Evolutionary conservation across 1,140 invertebrate species (phyloP).

Genomic region (Agrypnia vestita): DNA sequence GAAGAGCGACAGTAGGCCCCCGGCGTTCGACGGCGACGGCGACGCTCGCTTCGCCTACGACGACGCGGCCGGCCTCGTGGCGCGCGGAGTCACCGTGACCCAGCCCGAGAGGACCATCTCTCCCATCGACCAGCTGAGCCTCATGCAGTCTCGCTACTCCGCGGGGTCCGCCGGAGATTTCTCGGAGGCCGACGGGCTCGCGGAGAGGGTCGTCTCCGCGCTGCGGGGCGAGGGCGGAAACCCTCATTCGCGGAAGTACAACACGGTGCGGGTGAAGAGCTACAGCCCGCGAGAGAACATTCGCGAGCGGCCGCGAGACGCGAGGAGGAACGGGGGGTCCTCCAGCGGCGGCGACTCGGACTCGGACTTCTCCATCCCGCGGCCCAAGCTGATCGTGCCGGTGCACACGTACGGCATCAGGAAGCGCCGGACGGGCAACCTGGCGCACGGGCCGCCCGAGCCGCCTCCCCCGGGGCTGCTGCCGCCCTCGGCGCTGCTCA

Average conservation of each 20-base stretch:
- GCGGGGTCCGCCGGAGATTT: background rate
- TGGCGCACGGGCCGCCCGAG: slow-evolving; percentile 66
- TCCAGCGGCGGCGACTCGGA: slow-evolving; percentile 71
- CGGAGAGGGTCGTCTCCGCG: slow-evolving; percentile 20
- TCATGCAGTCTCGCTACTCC: slow-evolving; percentile 65
- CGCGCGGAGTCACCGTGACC: slow-evolving; percentile 68
- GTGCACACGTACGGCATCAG: slow-evolving; percentile 88
- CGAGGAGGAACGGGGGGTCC: slow-evolving; percentile 68
- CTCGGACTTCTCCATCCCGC: slow-evolving; percentile 84
- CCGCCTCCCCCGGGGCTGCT: slow-evolving; percentile 16
- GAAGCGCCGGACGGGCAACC: slow-evolving; percentile 84
- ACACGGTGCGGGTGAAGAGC: slow-evolving; percentile 72
- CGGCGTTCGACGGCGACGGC: slow-evolving; percentile 62
- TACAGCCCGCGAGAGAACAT: slow-evolving; percentile 1
- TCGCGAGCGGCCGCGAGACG: background rate
- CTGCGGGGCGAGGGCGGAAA: slow-evolving; percentile 9
- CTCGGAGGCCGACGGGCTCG: background rate
- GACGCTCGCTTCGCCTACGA: slow-evolving; percentile 43
- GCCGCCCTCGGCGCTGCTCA: too few species aligned
- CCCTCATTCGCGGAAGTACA: slow-evolving; percentile 35
- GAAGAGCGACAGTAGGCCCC: slow-evolving; percentile 68
- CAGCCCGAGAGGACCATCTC: slow-evolving; percentile 72
- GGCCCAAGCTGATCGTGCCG: slow-evolving; percentile 88
- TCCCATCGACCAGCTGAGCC: slow-evolving; percentile 69
- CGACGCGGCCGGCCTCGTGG: slow-evolving; percentile 47